Base-by-base conservation (phyloP, 2,888 invertebrate species). In the Perdita meconis region DNA sequence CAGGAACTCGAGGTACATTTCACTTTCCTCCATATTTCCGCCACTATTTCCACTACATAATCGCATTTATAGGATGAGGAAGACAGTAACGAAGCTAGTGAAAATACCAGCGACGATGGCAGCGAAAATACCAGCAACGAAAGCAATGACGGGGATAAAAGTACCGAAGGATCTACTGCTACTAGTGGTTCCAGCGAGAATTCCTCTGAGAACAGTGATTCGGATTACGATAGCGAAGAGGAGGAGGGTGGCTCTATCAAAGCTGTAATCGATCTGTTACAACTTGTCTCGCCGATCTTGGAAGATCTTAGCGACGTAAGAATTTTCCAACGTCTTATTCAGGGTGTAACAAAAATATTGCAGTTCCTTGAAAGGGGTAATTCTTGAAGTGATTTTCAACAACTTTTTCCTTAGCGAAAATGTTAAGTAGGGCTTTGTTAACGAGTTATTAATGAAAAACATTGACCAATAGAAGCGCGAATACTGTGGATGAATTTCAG, bases 281-380 rank as follows among this genome's bases (percentile, higher is more conserved):
- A 90, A 2, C 67, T 92, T 4, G 80, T 88, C n/a, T 82, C 88
- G 1, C 92, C 92, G 0, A 87, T 92, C 71, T 81, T 92, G 22
- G 90, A 92, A 72, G 92, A 92, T 66, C 87, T 92, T 12, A 92
- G 92, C 80, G 90, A 92, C 61, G 92, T 92, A 88, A 89, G 87
- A 78, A 12, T 6, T 1, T 16, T 12, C 6, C 6, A 2, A 30
- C 30, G n/a, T n/a, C n/a, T n/a, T n/a, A n/a, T n/a, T n/a, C n/a
- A n/a, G n/a, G 24, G 50, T 1, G 22, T n/a, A 16, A 26, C 42
- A n/a, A n/a, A n/a, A n/a, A n/a, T n/a, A n/a, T n/a, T n/a, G n/a
- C n/a, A n/a, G n/a, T n/a, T n/a, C n/a, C n/a, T n/a, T n/a, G n/a
- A n/a, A n/a, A n/a, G n/a, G n/a, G n/a, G n/a, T n/a, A n/a, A n/a